Percentiles rank a stretch among this genome's conserved stretches.
Evolutionary conservation across 2,797 vertebrate genomes (phyloP).

Genomic region (Acipenser transmontanus): DNA sequence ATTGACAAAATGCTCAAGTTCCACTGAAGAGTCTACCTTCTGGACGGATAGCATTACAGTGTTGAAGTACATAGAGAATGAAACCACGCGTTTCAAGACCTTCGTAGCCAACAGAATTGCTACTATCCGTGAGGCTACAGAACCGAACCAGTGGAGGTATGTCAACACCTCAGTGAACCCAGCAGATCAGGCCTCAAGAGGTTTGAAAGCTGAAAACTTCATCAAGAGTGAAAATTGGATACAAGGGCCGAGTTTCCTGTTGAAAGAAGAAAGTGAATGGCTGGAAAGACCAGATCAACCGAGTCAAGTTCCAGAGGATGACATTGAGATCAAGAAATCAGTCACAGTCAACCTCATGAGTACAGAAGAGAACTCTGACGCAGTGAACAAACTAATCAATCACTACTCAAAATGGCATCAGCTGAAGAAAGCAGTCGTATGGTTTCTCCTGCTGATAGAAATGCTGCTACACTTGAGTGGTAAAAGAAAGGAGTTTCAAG

Average conservation of each 20-base stretch:
- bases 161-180: constrained; percentile 10
- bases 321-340: constrained; percentile 16
- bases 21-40: constrained; percentile 2
- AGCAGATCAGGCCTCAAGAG: constrained; percentile 19
- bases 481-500: background rate
- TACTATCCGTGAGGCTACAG: constrained; percentile 4
- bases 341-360: background rate
- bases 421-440: constrained; percentile 13
- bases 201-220: background rate
- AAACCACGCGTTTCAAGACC: constrained; percentile 4
- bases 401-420: constrained; percentile 21
- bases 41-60: constrained; percentile 15
- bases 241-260: constrained; percentile 7
- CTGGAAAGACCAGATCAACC: background rate
- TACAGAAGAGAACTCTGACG: background rate
- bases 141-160: constrained; percentile 17
- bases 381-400: constrained; percentile 15
- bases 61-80: constrained; percentile 22
- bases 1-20: constrained; percentile 9
- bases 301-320: background rate
- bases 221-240: constrained; percentile 4
- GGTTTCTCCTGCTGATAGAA: constrained; percentile 12
- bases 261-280: background rate
- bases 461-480: background rate
- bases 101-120: constrained; percentile 20